A percentile compares a stretch with the other conserved stretches of the same genome.
Conservation (phyloP, 2,888 invertebrate genomes). For the Ichneumoninae sp. region DNA sequence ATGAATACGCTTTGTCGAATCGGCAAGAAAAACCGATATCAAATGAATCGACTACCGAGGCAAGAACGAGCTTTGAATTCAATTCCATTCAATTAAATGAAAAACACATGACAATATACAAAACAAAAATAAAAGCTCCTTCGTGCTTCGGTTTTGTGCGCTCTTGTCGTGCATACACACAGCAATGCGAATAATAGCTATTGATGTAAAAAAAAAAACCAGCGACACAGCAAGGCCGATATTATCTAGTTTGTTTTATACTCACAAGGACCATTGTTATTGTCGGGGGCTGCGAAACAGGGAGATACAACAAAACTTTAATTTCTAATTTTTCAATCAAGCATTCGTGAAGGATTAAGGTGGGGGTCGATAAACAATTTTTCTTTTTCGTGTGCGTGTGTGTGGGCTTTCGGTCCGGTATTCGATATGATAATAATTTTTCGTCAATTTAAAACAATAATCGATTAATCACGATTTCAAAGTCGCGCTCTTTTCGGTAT, state of each 20-base stretch:
- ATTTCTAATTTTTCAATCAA: conserved; percentile 77
- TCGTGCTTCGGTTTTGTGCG: conserved; percentile 63
- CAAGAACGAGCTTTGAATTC: conserved; percentile 50
- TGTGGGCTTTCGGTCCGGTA: conserved; percentile 11
- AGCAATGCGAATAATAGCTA: conserved; percentile 66
- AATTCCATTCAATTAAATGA: background rate
- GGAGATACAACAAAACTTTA: conserved; percentile 84
- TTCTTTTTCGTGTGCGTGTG: conserved; percentile 6
- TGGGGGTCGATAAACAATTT: conserved; percentile 42
- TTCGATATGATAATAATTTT: conserved; percentile 47
- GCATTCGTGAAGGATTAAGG: conserved; percentile 73
- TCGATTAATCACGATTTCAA: conserved; percentile 32
- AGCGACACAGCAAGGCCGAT: conserved; percentile 83
- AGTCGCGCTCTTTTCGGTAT: background rate
- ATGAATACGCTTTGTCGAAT: conserved; percentile 46
- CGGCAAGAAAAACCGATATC: conserved; percentile 48
- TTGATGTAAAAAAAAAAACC: conserved; percentile 74
- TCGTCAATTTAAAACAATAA: conserved; percentile 24
- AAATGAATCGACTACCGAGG: conserved; percentile 61
- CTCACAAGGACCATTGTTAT: conserved; percentile 95
- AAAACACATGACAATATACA: conserved; percentile 28
- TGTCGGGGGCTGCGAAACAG: conserved; percentile 92
- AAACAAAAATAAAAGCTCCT: conserved; percentile 49
- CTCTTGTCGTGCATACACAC: conserved; percentile 64
- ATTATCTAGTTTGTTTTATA: conserved; percentile 85